These are phyloP conservation scores for Helogale parvula DNA, from an alignment of 2,113 vertebrate species.

Conservation along the genomic window DNA sequence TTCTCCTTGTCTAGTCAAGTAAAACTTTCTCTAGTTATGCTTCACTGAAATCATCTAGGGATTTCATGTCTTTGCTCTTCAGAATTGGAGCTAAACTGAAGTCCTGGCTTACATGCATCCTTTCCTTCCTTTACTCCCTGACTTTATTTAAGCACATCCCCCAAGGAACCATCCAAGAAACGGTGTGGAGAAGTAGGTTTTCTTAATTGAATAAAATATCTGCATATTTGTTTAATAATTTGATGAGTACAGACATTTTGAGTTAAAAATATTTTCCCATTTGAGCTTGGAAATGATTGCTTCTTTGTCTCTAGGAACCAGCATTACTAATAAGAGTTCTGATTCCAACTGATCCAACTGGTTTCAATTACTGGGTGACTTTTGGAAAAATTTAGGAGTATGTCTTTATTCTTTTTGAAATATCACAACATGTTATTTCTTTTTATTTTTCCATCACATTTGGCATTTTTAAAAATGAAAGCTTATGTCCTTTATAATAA, in stretches of 20 bases:
- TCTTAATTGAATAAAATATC: background rate
- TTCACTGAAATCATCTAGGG: background rate
- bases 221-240: background rate
- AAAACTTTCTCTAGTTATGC: background rate
- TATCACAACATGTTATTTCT: background rate
- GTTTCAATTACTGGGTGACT: background rate
- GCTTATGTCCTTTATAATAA: background rate
- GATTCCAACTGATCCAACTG: background rate
- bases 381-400: background rate
- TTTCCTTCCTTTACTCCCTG: background rate
- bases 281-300: background rate
- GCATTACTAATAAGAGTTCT: background rate
- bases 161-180: background rate
- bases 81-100: background rate
- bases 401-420: background rate
- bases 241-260: background rate
- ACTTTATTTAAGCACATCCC: background rate
- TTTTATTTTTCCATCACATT: background rate
- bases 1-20: background rate
- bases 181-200: background rate
- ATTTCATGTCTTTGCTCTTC: background rate
- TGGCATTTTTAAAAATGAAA: background rate
- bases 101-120: background rate
- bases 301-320: background rate
- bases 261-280: background rate